Conservation (phyloP, 1,140 invertebrate genomes). For the Yoshiicerus persimilis region DNA sequence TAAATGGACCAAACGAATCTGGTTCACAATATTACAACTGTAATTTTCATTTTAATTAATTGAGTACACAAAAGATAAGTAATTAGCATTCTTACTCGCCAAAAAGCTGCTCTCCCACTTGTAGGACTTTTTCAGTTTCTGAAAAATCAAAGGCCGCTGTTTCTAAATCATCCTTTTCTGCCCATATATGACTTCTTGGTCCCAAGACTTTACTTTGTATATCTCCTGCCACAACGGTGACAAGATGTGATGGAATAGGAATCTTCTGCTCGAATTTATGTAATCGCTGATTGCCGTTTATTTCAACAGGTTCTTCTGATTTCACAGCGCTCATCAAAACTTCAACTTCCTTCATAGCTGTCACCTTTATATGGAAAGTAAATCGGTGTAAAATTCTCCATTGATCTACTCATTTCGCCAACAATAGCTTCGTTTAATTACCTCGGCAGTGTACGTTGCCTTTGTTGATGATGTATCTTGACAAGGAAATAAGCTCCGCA, state of each 20-base stretch:
- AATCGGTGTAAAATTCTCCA: constrained; percentile 20
- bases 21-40: neutral
- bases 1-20: constrained; percentile 78
- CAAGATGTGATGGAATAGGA: constrained; percentile 72
- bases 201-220: constrained; percentile 76
- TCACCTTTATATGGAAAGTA: constrained; percentile 58
- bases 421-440: constrained; percentile 74
- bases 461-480: constrained; percentile 92
- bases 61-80: neutral
- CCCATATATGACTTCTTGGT: constrained; percentile 80
- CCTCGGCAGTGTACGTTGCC: constrained; percentile 77
- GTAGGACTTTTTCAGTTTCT: constrained; percentile 80
- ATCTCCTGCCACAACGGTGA: constrained; percentile 84
- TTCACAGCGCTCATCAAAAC: constrained; percentile 87
- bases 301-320: neutral
- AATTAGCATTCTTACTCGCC: constrained; percentile 51
- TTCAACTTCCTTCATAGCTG: constrained; percentile 70
- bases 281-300: constrained; percentile 40
- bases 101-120: constrained; percentile 69
- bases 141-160: constrained; percentile 83
- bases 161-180: constrained; percentile 82
- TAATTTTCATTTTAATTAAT: no score
- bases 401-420: neutral
- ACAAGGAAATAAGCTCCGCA: constrained; percentile 83
- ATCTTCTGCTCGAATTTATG: constrained; percentile 75